phyloP scores from a whole-genome alignment of 2,113 vertebrate genomes.

The Hyperopisus bebe region DNA sequence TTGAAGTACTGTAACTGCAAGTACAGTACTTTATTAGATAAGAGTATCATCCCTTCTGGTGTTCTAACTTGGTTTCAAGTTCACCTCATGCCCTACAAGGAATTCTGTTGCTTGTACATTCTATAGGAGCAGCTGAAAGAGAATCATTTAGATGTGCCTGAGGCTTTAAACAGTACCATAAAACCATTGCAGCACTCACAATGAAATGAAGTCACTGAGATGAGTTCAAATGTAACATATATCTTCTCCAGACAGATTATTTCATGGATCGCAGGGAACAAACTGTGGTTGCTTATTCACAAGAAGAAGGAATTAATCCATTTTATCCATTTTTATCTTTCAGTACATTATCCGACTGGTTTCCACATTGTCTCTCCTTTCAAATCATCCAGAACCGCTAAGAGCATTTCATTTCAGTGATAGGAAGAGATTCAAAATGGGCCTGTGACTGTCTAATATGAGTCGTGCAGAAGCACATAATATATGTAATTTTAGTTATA shows the following conservation, averaged over 20 bases:
- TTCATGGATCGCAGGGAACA: slow-evolving; percentile 63
- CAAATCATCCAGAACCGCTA: slow-evolving; percentile 40
- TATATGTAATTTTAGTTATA: slow-evolving; percentile 53
- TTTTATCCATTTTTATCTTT: slow-evolving; percentile 61
- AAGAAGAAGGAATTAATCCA: slow-evolving; percentile 56
- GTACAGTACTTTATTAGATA: not conserved
- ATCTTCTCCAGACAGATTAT: slow-evolving; percentile 58
- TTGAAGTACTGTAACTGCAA: not conserved
- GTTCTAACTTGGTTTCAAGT: not conserved
- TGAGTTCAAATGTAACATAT: slow-evolving; percentile 49
- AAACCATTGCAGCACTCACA: not conserved
- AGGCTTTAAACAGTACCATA: slow-evolving; percentile 5
- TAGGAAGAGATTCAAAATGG: slow-evolving; percentile 41
- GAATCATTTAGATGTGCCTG: not conserved
- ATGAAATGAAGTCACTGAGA: slow-evolving; percentile 32
- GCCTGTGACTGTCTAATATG: slow-evolving; percentile 28
- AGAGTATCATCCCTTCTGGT: not conserved
- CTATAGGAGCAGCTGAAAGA: not conserved
- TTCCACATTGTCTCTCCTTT: slow-evolving; percentile 45
- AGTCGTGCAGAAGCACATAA: not conserved
- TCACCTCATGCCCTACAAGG: not conserved
- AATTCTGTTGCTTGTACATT: not conserved
- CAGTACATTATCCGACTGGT: slow-evolving; percentile 51
- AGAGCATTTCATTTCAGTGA: slow-evolving; percentile 51
- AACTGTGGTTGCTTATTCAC: slow-evolving; percentile 59